Conservation (phyloP, 2,888 invertebrate species). For the Drosophila mimetica region DNA sequence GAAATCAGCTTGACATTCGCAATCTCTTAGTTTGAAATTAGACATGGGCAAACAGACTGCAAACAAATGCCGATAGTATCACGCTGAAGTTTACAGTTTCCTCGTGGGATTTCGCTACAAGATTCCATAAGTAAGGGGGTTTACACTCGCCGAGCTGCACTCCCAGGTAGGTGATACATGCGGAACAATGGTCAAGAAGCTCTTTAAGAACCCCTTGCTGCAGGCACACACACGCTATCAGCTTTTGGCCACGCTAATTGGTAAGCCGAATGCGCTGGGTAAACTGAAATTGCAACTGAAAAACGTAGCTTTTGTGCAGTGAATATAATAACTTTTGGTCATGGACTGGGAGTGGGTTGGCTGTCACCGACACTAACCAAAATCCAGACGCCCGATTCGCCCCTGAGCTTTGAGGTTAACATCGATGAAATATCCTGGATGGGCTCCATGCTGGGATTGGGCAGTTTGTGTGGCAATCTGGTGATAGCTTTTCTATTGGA, state of each 20-base stretch:
- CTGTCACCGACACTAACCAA: constrained; percentile 79
- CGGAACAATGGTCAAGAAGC: constrained; percentile 34
- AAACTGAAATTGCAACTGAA: neutral
- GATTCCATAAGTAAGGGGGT: neutral
- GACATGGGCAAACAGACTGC: neutral
- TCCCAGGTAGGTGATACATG: neutral
- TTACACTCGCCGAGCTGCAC: neutral
- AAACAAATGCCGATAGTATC: neutral
- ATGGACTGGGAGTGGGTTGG: constrained; percentile 83
- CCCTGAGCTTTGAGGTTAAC: constrained; percentile 66
- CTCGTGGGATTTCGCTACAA: neutral
- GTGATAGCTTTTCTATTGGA: constrained; percentile 70
- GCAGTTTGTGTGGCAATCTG: constrained; percentile 77
- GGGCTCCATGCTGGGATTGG: constrained; percentile 79
- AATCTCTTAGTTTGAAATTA: neutral
- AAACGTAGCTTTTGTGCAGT: constrained; percentile 53
- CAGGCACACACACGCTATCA: constrained; percentile 57
- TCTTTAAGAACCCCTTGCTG: constrained; percentile 47
- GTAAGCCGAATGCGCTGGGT: constrained; percentile 30
- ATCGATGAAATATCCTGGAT: constrained; percentile 81
- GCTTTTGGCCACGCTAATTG: constrained; percentile 71
- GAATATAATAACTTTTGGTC: constrained; percentile 81
- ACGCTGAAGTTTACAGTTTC: neutral
- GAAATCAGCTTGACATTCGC: neutral
- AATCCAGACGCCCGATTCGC: constrained; percentile 66